Base-by-base conservation (phyloP, 92 coral and sea anemone species). In the Porites cylindrica region DNA sequence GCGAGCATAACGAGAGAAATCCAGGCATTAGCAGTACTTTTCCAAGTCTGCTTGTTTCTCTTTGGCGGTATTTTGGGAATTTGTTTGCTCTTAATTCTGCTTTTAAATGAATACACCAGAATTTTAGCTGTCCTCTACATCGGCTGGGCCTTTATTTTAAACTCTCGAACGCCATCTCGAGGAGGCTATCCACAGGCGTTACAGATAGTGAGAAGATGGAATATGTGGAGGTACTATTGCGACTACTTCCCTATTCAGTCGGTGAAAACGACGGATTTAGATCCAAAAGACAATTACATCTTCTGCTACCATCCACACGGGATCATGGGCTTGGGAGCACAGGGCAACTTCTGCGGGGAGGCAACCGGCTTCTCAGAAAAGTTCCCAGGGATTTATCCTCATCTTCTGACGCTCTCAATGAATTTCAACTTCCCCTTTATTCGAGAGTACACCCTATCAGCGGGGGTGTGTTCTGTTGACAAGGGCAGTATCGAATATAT, bases 301-400 rank as follows among this genome's bases (percentile, higher is more conserved):
- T 88, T 96, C 70, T 94, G 96, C 72, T 96, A 90, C 71, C 99
- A 96, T 86, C 99, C 99, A 2, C 99, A 96, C 64, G 99, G 99
- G 0, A 95, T 96, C 4, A 96, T 96, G 47, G 94, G 95, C n/a
- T 86, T 96, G 29, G 99, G 98, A 24, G 94, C 96, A 7, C 75
- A 90, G 24, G 99, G 99, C 8, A 96, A 88, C 65, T 96, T 96
- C 90, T 88, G 92, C 81, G 89, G 91, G 8, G 98, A 96, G 70
- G 98, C 90, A 13, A 96, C 99, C 1, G 98, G 99, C 9, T 96
- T 96, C 86, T 93, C 96, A 59, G 87, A 90, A 61, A 93, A 91
- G 24, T 96, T 93, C 59, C 99, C 99, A 1, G 99, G 99, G 19
- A 87, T 96, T 23, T 71, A 86, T 14, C 91, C 98, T 9, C 98